Base-by-base conservation (phyloP, 1,140 invertebrate species). In the Bombyx mandarina region DNA sequence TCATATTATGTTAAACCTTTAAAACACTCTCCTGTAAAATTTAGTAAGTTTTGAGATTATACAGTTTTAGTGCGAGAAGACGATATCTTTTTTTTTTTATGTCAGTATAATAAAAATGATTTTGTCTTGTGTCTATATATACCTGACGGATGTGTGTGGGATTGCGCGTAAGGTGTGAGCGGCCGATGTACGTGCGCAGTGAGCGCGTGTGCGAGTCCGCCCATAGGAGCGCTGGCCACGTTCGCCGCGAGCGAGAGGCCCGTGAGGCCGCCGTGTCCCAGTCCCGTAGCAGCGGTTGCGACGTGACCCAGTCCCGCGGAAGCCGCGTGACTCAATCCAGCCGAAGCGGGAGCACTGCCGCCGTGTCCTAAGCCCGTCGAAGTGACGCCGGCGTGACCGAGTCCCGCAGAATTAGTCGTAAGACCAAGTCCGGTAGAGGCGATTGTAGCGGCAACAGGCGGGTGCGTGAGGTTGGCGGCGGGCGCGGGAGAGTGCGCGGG, bases 241-340 rank as follows among this genome's bases (percentile, higher is more conserved):
- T 44, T 43, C 10, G 59, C 42, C 3, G 45, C 45, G 1, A 56
- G 45, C 22, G 43, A 9, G 60, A 12, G 56, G 52, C 12, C 56
- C n/a, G 35, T 51, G 45, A 49, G 18, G 52, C 42, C 54, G 61
- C 56, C 26, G 54, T 9, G 46, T 45, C 60, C 56, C 45, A 70
- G 69, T 7, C 73, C 75, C 49, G 10, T 5, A 26, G 74, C 75
- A 44, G 44, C 10, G 47, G 46, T 52, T 62, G 60, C 10, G 55
- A 54, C 45, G 45, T 43, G 42, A 50, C 54, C 12, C 62, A 44
- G 43, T 18, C 55, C 55, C 10, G 64, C 47, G 44, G 60, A 65
- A 18, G 61, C 26, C 10, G 54, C 63, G 26, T 35, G 26, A 35
- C 26, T 35, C 26, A 35, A 35, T 35, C 26, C 26, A 35, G 26